Conservation (phyloP, 2,888 invertebrate species). For the Stenichneumon culpator region DNA sequence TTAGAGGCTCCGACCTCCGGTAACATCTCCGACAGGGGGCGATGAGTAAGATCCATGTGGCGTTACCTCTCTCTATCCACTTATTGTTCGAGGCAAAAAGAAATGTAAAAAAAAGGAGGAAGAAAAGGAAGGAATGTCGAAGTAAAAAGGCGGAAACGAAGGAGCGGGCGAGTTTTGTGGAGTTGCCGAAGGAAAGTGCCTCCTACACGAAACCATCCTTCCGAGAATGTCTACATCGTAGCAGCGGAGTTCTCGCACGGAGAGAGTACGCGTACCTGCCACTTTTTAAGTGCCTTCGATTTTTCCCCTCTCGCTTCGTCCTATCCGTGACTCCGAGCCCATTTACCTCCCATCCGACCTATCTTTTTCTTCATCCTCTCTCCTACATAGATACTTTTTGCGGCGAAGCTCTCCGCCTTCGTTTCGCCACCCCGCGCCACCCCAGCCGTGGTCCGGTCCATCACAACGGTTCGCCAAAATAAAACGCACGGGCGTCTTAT, state of each 20-base stretch:
- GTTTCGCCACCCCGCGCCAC: constrained; percentile 8
- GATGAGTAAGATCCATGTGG: constrained; percentile 20
- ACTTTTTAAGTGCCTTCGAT: constrained; percentile 77
- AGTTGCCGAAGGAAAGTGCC: constrained; percentile 75
- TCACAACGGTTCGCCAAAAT: constrained; percentile 57
- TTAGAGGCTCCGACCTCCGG: background rate
- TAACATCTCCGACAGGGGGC: background rate
- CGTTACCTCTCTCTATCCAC: constrained; percentile 1
- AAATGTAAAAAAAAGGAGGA: background rate
- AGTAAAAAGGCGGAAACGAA: constrained; percentile 38
- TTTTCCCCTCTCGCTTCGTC: constrained; percentile 60
- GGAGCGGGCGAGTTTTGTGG: constrained; percentile 57
- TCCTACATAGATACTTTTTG: constrained; percentile 36
- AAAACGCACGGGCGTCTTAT: constrained; percentile 54
- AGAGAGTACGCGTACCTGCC: constrained; percentile 71
- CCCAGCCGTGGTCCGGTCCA: constrained; percentile 16
- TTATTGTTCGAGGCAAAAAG: constrained; percentile 30
- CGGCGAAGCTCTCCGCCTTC: constrained; percentile 3
- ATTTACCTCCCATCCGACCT: constrained; percentile 38
- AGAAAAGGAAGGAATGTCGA: constrained; percentile 27
- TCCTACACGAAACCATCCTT: constrained; percentile 74
- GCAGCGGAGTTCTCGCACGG: constrained; percentile 72
- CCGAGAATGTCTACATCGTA: constrained; percentile 76
- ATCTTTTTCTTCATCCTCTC: constrained; percentile 41
- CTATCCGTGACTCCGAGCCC: constrained; percentile 26